Evolutionary conservation across 2,797 vertebrate species (phyloP).

Genomic region (Schizopygopsis pylzovi): DNA sequence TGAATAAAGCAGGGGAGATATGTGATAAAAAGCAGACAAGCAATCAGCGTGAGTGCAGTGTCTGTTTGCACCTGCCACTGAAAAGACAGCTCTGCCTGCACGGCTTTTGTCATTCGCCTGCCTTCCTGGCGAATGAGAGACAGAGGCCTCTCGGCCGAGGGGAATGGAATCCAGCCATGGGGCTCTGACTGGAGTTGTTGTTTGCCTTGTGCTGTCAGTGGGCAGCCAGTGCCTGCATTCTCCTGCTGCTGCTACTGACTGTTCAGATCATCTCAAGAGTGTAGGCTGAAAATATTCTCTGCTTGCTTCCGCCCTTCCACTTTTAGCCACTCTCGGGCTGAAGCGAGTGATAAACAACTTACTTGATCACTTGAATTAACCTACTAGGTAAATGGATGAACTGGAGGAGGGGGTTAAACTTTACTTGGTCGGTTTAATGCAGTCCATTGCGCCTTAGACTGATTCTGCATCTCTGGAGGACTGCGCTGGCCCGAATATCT

Average conservation of each 20-base stretch:
- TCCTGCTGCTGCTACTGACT: constrained; percentile 44
- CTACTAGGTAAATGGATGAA: not conserved
- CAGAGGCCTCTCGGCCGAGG: constrained; percentile 28
- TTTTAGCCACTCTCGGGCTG: constrained; percentile 3
- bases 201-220: constrained; percentile 55
- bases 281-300: constrained; percentile 39
- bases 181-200: constrained; percentile 55
- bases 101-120: constrained; percentile 34
- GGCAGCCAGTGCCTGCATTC: constrained; percentile 36
- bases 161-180: constrained; percentile 63
- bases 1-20: constrained; percentile 12
- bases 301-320: not conserved
- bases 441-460: not conserved
- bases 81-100: constrained; percentile 37
- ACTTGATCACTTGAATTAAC: constrained; percentile 5
- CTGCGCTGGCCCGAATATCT: constrained; percentile 3
- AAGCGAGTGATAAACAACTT: constrained; percentile 15
- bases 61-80: constrained; percentile 47
- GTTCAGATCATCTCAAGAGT: constrained; percentile 48
- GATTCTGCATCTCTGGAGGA: constrained; percentile 18
- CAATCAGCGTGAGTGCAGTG: constrained; percentile 36
- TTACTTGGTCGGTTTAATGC: not conserved
- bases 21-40: constrained; percentile 37
- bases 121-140: constrained; percentile 28
- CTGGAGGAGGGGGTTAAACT: not conserved